Evolutionary conservation across 2,797 vertebrate genomes (phyloP), one percentile per base, ranked within the genome.

Genomic region (Premnoplex brunnescens): DNA sequence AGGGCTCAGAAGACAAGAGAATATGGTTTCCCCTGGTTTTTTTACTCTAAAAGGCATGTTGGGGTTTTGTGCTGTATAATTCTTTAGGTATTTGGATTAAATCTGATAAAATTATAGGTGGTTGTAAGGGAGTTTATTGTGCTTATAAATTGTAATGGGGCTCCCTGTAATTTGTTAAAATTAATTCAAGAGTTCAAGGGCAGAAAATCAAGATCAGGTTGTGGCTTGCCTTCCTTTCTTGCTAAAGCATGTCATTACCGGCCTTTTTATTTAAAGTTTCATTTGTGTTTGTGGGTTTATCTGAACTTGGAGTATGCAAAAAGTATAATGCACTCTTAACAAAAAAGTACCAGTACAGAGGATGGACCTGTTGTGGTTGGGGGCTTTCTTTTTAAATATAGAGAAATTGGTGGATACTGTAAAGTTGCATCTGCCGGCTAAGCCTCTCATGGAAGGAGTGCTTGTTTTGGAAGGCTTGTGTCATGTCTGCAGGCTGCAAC

Each of bases 141-240:
- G 82, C 92, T 91, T 97, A 94, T 96, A 97, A 96, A 96, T 94
- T 95, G 93, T 89, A 90, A 94, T 95, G 95, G 86, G 95, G 91
- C 88, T 97, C 97, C 97, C 97, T 98, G 95, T 98, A 98, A 98
- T 98, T 98, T 98, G 97, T 98, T 97, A 63, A 98, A 98, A 98
- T 98, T 97, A 98, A 98, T 97, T 97, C 95, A 96, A 84, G 93
- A 97, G 97, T 97, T 97, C 95, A 97, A 96, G 97, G 96, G 94
- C 95, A 97, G 94, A 97, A 96, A 96, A 95, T 91, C 49, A 81
- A 88, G 80, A 91, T 96, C 98, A 96, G 88, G 98, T 97, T 76
- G 73, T 83, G 96, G 91, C 98, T 93, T 95, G 98, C 89, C 85
- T 94, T 75, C 74, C 51, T 85, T 90, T 97, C 91, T 93, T 89